Evolutionary conservation across 2,888 invertebrate genomes (phyloP).

Genomic region (Volucella inanis): DNA sequence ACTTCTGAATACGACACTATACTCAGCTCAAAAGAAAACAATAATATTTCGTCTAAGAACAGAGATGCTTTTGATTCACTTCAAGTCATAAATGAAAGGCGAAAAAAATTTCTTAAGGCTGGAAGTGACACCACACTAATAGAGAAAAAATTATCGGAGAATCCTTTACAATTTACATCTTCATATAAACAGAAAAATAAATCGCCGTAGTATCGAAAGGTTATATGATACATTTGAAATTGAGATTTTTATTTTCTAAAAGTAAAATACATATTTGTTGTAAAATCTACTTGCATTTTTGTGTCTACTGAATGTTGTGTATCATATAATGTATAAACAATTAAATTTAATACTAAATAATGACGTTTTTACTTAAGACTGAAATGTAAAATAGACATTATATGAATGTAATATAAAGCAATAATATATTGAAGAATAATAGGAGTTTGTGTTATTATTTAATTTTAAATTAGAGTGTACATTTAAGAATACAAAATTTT

Average conservation of each 20-base stretch:
- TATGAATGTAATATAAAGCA: slow-evolving; percentile 43
- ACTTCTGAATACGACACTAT: slow-evolving; percentile 80
- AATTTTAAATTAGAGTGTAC: no score
- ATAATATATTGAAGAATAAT: slow-evolving; percentile 40
- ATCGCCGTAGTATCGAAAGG: neutral
- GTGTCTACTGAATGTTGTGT: slow-evolving; percentile 40
- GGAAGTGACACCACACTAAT: slow-evolving; percentile 81
- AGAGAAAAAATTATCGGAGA: slow-evolving; percentile 85
- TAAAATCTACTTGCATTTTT: slow-evolving; percentile 29
- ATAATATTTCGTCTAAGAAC: slow-evolving; percentile 74
- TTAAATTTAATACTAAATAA: slow-evolving; percentile 25
- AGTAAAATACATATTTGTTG: slow-evolving; percentile 24
- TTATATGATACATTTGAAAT: slow-evolving; percentile 9
- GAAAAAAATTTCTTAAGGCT: slow-evolving; percentile 81
- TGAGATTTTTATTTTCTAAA: slow-evolving; percentile 1
- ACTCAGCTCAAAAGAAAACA: slow-evolving; percentile 77
- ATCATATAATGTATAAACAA: slow-evolving; percentile 35
- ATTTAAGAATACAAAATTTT: no score
- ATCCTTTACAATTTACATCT: slow-evolving; percentile 21
- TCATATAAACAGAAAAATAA: neutral
- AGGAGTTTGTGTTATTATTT: no score
- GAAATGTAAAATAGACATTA: slow-evolving; percentile 50
- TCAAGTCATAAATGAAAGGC: slow-evolving; percentile 82
- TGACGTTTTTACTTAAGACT: slow-evolving; percentile 61
- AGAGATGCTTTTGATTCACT: slow-evolving; percentile 81